A percentile compares a stretch with the other conserved stretches of the same genome.
Evolutionary conservation across 2,797 vertebrate genomes (phyloP).

Genomic region (Enteromius afrohamiltoni): DNA sequence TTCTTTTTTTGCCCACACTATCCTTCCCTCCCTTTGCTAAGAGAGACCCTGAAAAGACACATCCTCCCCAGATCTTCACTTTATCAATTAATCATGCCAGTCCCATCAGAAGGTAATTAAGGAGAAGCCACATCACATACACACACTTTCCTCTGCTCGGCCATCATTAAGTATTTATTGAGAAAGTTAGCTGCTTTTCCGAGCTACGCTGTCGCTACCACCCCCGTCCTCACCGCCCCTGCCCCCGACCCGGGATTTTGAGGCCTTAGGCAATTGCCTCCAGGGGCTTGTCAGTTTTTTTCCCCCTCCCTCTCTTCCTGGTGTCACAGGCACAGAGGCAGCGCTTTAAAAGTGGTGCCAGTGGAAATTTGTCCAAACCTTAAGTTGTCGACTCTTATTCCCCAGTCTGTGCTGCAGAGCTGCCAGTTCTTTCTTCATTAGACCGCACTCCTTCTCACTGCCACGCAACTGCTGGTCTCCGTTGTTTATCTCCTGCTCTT

Average conservation of each 20-base stretch:
- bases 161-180: slow-evolving; percentile 98
- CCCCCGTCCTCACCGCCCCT: slow-evolving; percentile 37
- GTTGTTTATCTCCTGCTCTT: slow-evolving; percentile 85
- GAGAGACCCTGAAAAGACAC: slow-evolving; percentile 83
- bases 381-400: slow-evolving; percentile 86
- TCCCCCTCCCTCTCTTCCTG: slow-evolving; percentile 18
- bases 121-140: slow-evolving; percentile 89
- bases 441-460: slow-evolving; percentile 78
- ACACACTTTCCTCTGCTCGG: slow-evolving; percentile 70
- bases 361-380: slow-evolving; percentile 79
- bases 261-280: slow-evolving; percentile 83
- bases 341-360: slow-evolving; percentile 73
- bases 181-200: slow-evolving; percentile 87
- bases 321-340: slow-evolving; percentile 76
- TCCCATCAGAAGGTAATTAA: slow-evolving; percentile 97
- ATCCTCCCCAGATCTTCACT: slow-evolving; percentile 86
- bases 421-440: slow-evolving; percentile 85
- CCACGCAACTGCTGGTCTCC: slow-evolving; percentile 76
- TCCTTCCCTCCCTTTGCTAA: slow-evolving; percentile 64
- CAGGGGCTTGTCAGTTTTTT: slow-evolving; percentile 79
- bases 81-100: slow-evolving; percentile 99
- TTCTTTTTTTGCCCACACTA: slow-evolving; percentile 47
- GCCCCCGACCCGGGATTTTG: slow-evolving; percentile 70
- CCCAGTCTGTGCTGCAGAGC: slow-evolving; percentile 83
- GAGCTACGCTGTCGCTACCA: slow-evolving; percentile 67